Percentiles rank a stretch among this genome's conserved stretches.
Conservation (phyloP, 2,888 invertebrate species). For the Eupithecia subfuscata region DNA sequence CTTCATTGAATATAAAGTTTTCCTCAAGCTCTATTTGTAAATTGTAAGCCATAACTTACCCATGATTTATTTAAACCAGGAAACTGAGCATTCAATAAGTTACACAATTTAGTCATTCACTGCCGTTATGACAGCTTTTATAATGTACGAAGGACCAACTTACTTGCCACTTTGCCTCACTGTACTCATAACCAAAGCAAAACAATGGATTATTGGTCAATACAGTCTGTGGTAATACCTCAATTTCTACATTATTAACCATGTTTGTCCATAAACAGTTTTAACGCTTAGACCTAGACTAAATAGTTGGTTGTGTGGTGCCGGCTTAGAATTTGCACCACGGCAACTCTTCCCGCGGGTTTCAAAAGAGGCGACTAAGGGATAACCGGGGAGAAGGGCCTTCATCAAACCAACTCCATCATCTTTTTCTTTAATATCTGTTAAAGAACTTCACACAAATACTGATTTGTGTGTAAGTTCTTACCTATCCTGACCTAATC, state of each 20-base stretch:
- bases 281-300: background rate
- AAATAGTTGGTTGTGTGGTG: background rate
- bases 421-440: too few species aligned
- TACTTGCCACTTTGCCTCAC: background rate
- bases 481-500: too few species aligned
- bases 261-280: background rate
- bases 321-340: background rate
- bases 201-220: background rate
- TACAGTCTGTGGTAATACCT: background rate
- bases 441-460: background rate
- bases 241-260: background rate
- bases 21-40: constrained; percentile 23
- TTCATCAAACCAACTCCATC: background rate
- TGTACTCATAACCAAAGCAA: background rate
- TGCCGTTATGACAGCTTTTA: constrained; percentile 8
- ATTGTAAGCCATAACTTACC: constrained; percentile 23
- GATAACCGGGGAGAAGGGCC: background rate
- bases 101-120: constrained; percentile 21
- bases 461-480: too few species aligned
- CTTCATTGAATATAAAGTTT: background rate
- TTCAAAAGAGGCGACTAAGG: background rate
- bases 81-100: constrained; percentile 21
- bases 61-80: constrained; percentile 30
- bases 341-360: background rate
- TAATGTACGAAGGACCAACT: background rate